phyloP scores from a whole-genome alignment of 2,797 vertebrate species.

The Siniperca scherzeri region DNA sequence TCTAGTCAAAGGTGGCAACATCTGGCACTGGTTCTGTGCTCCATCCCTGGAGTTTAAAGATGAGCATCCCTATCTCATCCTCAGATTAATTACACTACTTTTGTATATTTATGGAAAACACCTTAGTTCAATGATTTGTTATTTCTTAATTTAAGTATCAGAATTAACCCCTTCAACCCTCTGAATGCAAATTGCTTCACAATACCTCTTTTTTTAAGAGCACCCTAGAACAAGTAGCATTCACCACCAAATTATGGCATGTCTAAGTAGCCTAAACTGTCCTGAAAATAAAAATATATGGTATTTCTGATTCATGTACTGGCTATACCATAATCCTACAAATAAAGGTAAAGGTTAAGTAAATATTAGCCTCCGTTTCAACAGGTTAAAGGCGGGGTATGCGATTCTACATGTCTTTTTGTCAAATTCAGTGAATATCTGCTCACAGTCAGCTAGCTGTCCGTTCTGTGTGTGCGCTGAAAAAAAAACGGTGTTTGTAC shows the following conservation, averaged over 20 bases:
- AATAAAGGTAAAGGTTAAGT: not conserved
- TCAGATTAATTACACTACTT: not conserved
- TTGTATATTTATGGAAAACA: not conserved
- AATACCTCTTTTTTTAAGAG: not conserved
- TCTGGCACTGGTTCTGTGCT: not conserved
- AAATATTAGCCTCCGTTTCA: not conserved
- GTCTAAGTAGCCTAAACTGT: not conserved
- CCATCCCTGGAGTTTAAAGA: not conserved
- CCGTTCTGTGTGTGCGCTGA: too few relatives aligned
- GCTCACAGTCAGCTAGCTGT: too few relatives aligned
- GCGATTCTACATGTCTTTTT: too few relatives aligned
- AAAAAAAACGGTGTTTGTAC: too few relatives aligned
- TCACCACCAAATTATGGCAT: not conserved
- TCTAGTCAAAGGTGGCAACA: conserved; percentile 23
- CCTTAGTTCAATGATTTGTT: not conserved
- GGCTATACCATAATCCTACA: not conserved
- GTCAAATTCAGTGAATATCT: too few relatives aligned
- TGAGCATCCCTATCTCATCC: not conserved
- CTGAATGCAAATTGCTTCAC: not conserved
- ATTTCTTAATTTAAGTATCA: not conserved
- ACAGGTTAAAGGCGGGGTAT: too few relatives aligned
- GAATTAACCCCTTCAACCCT: not conserved
- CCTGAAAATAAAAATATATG: not conserved
- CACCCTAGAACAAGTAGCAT: not conserved
- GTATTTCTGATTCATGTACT: not conserved